Evolutionary conservation across 2,113 vertebrate species (phyloP).

Genomic region (Psettodes erumei): DNA sequence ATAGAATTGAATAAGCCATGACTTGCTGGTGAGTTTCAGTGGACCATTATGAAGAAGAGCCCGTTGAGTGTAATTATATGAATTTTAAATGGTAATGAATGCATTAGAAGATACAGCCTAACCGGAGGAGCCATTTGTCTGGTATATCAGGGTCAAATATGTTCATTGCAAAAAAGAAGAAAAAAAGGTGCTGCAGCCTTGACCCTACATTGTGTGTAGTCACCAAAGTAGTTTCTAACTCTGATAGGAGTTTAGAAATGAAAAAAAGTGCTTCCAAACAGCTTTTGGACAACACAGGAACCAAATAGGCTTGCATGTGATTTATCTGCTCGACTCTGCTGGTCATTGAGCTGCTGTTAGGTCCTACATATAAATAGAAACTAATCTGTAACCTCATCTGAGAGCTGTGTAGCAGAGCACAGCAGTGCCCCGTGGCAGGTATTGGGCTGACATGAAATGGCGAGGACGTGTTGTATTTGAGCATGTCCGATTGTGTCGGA

Average conservation of each 20-base stretch:
- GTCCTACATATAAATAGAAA: slow-evolving; percentile 55
- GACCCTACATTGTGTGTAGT: slow-evolving; percentile 1
- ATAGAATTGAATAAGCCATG: slow-evolving; percentile 25
- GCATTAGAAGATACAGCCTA: not conserved
- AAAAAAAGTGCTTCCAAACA: not conserved
- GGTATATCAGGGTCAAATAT: slow-evolving; percentile 22
- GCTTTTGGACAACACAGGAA: not conserved
- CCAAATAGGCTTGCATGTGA: slow-evolving; percentile 10
- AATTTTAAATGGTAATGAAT: slow-evolving; percentile 45
- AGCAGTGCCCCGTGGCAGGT: slow-evolving; percentile 56
- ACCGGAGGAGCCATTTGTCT: slow-evolving; percentile 35
- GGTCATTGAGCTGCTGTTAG: slow-evolving; percentile 39
- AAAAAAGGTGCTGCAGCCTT: not conserved
- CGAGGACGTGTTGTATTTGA: slow-evolving; percentile 62
- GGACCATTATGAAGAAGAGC: slow-evolving; percentile 24
- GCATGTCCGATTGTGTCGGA: slow-evolving; percentile 60
- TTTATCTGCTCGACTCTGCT: slow-evolving; percentile 20
- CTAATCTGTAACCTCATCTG: slow-evolving; percentile 61
- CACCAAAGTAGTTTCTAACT: not conserved
- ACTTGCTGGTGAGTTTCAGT: slow-evolving; percentile 32
- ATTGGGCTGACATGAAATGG: slow-evolving; percentile 62
- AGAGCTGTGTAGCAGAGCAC: slow-evolving; percentile 50
- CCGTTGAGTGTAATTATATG: slow-evolving; percentile 15
- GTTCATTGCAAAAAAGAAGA: slow-evolving; percentile 20
- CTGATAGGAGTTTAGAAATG: not conserved